Conservation (phyloP, 1,140 invertebrate genomes). For the Propsilocerus akamusi region DNA sequence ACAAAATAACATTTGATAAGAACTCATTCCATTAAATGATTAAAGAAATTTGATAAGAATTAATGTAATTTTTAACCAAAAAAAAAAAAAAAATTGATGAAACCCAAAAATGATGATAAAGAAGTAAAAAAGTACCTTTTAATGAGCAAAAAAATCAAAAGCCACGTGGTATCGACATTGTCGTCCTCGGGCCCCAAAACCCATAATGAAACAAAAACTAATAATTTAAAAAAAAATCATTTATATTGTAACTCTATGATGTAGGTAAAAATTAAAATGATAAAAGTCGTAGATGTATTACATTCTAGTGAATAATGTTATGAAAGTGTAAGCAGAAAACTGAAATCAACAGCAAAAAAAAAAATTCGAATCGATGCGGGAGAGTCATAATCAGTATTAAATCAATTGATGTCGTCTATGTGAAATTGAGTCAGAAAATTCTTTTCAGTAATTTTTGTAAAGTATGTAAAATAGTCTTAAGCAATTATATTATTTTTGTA, state of each 20-base stretch:
- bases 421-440: no score
- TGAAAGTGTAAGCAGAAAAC: background rate
- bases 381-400: no score
- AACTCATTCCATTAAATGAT: background rate
- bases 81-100: background rate
- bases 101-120: conserved; percentile 3
- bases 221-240: background rate
- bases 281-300: conserved; percentile 2
- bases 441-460: no score
- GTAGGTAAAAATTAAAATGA: background rate
- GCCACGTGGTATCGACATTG: background rate
- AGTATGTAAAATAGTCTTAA: no score
- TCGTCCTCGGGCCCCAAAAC: background rate
- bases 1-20: background rate
- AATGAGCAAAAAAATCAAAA: conserved; percentile 3
- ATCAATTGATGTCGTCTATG: no score
- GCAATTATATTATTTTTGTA: no score
- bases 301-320: conserved; percentile 2
- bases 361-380: no score
- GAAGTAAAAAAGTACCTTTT: conserved; percentile 3
- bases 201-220: background rate
- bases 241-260: conserved; percentile 1
- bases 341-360: no score
- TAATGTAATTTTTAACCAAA: background rate
- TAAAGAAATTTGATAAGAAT: background rate